Percentiles rank a stretch among this genome's conserved stretches.
These are phyloP conservation scores for Scotopteryx bipunctaria DNA, from an alignment of 2,888 invertebrate genomes.

Conservation along the genomic window DNA sequence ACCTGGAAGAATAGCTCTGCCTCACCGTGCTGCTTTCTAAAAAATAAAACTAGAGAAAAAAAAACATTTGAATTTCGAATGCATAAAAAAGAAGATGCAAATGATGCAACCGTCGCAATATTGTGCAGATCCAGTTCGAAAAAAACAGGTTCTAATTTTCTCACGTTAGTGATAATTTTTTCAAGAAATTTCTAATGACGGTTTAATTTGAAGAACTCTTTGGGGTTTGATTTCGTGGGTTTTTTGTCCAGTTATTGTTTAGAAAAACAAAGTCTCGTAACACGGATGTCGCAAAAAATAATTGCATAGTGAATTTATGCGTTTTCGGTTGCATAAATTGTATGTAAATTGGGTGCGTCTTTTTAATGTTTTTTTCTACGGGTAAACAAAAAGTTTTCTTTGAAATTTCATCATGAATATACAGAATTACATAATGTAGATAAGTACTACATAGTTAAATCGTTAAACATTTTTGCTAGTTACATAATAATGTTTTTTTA, in stretches of 20 bases:
- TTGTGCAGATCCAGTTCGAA: constrained; percentile 57
- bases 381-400: constrained; percentile 7
- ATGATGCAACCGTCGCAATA: constrained; percentile 71
- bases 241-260: constrained; percentile 69
- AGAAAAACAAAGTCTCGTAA: constrained; percentile 78
- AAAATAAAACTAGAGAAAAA: constrained; percentile 58
- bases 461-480: no score
- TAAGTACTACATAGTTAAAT: no score
- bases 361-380: constrained; percentile 16
- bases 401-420: neutral
- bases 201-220: constrained; percentile 82
- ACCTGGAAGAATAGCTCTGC: constrained; percentile 54
- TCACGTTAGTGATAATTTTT: constrained; percentile 71
- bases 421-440: no score
- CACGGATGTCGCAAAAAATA: constrained; percentile 80
- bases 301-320: constrained; percentile 78
- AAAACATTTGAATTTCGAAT: constrained; percentile 48
- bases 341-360: constrained; percentile 28
- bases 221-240: constrained; percentile 78
- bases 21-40: constrained; percentile 62
- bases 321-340: constrained; percentile 57
- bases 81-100: constrained; percentile 58
- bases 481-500: no score
- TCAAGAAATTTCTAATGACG: constrained; percentile 77
- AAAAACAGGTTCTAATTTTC: constrained; percentile 75